Evolutionary conservation across 1,140 invertebrate species (phyloP), one percentile per base, ranked within the genome.

Genomic region (Chlorops oryzae): DNA sequence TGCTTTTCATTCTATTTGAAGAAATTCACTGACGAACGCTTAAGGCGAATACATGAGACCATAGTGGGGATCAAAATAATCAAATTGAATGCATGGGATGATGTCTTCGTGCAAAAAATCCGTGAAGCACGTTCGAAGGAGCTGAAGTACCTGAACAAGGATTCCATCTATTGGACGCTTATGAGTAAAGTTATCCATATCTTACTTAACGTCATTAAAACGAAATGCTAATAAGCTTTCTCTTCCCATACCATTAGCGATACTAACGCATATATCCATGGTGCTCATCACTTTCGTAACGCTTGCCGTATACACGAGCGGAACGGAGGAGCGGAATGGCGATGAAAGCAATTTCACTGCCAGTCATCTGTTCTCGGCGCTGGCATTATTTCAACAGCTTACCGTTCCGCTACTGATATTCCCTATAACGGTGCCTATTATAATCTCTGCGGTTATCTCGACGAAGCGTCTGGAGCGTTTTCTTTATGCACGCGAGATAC

Each of bases 41-140:
- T 92, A 28, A 81, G 82, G 39, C 80, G 83, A 64, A 83, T 87
- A 32, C 87, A 85, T 50, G 89, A 92, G 73, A 79, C 88, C 40
- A 72, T 93, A 23, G 83, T 89, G 63, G 87, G 87, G 5, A 89
- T 92, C 15, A 84, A 84, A 68, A 75, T 89, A 3, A 80, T 92
- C 10, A 92, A 92, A 62, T 73, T 92, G 3, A 82, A 86, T 62
- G 86, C 85, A 12, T 92, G 88, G 89, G 89, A 92, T 72, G 75
- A 79, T 28, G 73, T 84, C 2, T 91, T 88, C 61, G 74, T 81
- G 17, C 71, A 82, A 50, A 80, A 80, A 58, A 83, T 92, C 56
- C 70, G 78, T 42, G 69, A 74, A 37, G 75, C 84, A 2, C 75
- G 90, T 46, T 73, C 81, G 55, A 78, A 82, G 49, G 90, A 93